Conservation (phyloP, 1,140 invertebrate species). For the Penaeus vannamei region DNA sequence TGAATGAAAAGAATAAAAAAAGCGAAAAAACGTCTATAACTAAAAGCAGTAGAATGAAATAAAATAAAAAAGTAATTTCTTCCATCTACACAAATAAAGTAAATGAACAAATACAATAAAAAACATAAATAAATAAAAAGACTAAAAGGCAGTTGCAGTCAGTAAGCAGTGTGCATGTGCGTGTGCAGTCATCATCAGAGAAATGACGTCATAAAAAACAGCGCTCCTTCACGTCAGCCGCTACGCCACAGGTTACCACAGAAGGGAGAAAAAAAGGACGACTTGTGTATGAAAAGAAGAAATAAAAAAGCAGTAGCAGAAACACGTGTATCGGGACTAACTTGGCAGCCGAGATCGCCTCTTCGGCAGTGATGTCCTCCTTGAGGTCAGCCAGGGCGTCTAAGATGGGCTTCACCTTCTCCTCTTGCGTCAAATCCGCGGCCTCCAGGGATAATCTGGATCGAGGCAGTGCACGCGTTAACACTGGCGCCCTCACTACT, state of each 20-base stretch:
- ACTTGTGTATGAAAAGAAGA: background rate
- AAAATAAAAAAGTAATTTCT: background rate
- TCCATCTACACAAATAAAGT: background rate
- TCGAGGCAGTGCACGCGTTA: background rate
- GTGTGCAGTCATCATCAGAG: background rate
- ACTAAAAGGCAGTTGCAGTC: constrained; percentile 22
- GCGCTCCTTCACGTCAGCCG: no score
- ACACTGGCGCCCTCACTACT: no score
- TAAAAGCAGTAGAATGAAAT: no score
- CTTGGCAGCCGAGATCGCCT: constrained; percentile 47
- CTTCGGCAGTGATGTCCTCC: constrained; percentile 53
- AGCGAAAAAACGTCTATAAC: no score
- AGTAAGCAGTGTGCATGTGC: constrained; percentile 14
- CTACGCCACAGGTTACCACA: background rate
- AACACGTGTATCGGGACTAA: constrained; percentile 21
- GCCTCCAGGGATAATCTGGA: constrained; percentile 17
- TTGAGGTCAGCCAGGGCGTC: constrained; percentile 55
- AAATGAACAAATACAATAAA: background rate
- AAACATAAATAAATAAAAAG: background rate
- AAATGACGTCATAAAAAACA: no score
- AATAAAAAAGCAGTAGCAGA: background rate
- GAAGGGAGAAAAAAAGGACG: background rate
- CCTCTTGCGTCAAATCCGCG: background rate
- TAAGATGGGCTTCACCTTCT: constrained; percentile 59
- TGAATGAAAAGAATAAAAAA: no score